A percentile compares a stretch with the other conserved stretches of the same genome.
Conservation (phyloP, 2,113 vertebrate genomes). For the Telmatochromis brachygnathus region DNA sequence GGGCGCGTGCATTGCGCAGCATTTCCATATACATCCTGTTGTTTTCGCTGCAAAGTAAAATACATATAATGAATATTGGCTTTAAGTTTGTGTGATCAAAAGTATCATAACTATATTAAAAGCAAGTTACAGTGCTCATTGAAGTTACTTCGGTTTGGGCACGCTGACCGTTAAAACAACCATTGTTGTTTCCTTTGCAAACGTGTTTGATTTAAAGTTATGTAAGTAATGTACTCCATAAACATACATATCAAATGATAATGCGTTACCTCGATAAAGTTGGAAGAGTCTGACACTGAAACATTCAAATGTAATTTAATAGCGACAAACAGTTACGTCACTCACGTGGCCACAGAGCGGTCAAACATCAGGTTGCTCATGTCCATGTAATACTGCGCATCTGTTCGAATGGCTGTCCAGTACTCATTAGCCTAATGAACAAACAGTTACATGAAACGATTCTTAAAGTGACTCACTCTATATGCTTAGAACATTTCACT, state of each 20-base stretch:
- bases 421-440: constrained; percentile 60
- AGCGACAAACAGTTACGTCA: neutral
- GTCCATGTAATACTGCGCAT: constrained; percentile 67
- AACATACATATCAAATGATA: neutral
- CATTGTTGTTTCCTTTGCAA: neutral
- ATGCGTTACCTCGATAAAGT: neutral
- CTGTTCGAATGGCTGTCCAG: constrained; percentile 50
- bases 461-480: neutral
- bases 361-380: constrained; percentile 65
- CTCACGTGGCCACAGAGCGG: constrained; percentile 55
- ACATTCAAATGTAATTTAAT: neutral
- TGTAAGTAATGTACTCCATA: neutral
- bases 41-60: constrained; percentile 48
- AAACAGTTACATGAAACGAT: neutral
- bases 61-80: neutral
- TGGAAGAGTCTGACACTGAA: neutral
- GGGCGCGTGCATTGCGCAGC: constrained; percentile 49
- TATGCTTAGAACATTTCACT: neutral
- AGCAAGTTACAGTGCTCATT: neutral
- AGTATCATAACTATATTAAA: neutral
- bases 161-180: neutral
- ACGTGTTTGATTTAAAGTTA: neutral
- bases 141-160: neutral
- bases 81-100: neutral
- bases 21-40: constrained; percentile 61